Percentiles rank a stretch among this genome's conserved stretches.
These are phyloP conservation scores for Psilanteris sp. DNA, from an alignment of 1,140 invertebrate species.

Conservation along the genomic window DNA sequence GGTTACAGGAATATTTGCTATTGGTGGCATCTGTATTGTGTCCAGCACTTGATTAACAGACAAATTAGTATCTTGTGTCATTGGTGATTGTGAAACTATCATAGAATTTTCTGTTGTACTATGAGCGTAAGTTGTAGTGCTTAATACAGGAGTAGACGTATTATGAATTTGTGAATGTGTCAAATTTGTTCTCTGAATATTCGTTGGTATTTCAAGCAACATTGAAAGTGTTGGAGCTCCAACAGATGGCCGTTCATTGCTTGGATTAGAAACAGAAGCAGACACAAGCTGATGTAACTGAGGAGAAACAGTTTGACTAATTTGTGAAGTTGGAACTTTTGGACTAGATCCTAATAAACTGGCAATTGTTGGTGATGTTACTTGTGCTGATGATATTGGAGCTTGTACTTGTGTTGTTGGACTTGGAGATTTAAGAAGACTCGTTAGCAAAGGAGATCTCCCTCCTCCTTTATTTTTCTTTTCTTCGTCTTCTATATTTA, in stretches of 20 bases:
- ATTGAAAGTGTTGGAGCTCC: conserved; percentile 84
- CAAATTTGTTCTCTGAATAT: conserved; percentile 66
- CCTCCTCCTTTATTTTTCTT: conserved; percentile 70
- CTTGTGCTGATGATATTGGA: conserved; percentile 72
- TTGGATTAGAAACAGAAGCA: conserved; percentile 72
- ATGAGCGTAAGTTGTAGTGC: not conserved
- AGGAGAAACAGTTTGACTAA: conserved; percentile 69
- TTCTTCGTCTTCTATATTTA: conserved; percentile 68
- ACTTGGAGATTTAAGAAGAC: conserved; percentile 87
- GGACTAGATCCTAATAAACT: conserved; percentile 81
- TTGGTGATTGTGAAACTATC: not conserved
- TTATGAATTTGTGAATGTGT: conserved; percentile 58
- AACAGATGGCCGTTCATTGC: conserved; percentile 81
- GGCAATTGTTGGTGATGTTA: conserved; percentile 80
- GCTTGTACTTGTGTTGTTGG: conserved; percentile 77
- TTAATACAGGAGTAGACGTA: not conserved
- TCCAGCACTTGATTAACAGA: conserved; percentile 22
- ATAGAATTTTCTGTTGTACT: conserved; percentile 1
- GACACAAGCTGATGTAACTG: conserved; percentile 78
- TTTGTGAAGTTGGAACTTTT: conserved; percentile 69
- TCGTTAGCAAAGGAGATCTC: conserved; percentile 89
- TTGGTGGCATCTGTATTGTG: conserved; percentile 25
- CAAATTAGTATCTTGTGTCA: conserved; percentile 13
- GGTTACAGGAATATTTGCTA: conserved; percentile 64
- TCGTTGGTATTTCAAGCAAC: conserved; percentile 81